Conservation (phyloP, 2,888 invertebrate genomes). For the Ernsta delagoae region DNA sequence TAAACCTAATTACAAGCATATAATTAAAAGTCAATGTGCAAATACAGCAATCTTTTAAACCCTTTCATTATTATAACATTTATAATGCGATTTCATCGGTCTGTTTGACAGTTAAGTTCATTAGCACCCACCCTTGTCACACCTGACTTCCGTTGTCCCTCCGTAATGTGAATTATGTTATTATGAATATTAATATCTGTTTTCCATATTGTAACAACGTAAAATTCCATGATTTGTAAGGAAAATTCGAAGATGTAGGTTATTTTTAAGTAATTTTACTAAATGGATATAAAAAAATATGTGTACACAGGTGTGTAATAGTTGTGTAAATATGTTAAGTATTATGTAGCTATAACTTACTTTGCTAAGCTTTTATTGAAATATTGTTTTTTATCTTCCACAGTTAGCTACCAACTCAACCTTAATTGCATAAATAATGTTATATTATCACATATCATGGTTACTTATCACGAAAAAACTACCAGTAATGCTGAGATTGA, state of each 20-base stretch:
- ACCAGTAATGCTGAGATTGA: no score
- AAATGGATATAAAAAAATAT: no score
- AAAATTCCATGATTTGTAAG: background rate
- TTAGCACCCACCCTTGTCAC: conserved; percentile 25
- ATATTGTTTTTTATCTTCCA: no score
- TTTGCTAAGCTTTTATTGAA: no score
- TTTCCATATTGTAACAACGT: background rate
- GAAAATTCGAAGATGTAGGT: background rate
- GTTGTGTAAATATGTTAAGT: no score
- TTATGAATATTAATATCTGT: conserved; percentile 17
- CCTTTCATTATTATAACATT: conserved; percentile 8
- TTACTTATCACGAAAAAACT: no score
- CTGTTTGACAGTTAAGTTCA: conserved; percentile 24
- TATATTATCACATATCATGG: no score
- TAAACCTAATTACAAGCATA: background rate
- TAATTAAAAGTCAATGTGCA: background rate
- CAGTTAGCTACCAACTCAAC: no score
- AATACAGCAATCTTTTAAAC: background rate
- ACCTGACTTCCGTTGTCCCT: conserved; percentile 31
- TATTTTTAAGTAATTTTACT: no score
- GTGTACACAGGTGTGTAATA: no score
- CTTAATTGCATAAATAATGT: no score
- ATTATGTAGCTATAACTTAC: no score
- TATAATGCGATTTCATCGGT: conserved; percentile 18
- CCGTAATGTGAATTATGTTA: conserved; percentile 12